These are phyloP conservation scores for Platyscapa corneri DNA, from an alignment of 1,140 invertebrate species.

Conservation along the genomic window DNA sequence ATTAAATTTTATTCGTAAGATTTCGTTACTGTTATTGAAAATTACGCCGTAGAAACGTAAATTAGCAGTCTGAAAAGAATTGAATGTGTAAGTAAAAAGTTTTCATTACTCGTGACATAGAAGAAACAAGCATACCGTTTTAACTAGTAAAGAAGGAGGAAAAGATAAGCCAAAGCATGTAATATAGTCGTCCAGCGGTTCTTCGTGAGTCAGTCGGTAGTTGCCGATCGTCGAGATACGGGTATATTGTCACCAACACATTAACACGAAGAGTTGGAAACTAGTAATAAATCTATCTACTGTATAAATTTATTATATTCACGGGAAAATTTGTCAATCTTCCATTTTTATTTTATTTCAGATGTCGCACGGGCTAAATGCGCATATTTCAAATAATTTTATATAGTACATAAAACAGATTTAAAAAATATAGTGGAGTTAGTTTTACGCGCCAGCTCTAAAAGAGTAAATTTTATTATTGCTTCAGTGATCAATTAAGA, in stretches of 20 bases:
- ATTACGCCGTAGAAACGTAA: background rate
- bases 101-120: conserved; percentile 5
- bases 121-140: background rate
- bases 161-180: conserved; percentile 38
- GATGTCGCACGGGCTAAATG: background rate
- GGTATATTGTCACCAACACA: background rate
- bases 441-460: conserved; percentile 19
- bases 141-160: conserved; percentile 17
- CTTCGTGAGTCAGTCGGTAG: conserved; percentile 31
- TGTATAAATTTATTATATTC: background rate
- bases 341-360: background rate
- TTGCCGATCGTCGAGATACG: conserved; percentile 34
- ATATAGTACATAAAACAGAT: background rate
- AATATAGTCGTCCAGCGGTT: background rate
- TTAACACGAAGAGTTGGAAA: conserved; percentile 4
- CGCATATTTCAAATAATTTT: background rate
- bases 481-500: background rate
- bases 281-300: background rate
- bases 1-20: background rate
- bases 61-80: background rate
- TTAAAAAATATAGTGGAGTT: background rate
- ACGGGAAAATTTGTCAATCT: background rate
- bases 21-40: background rate
- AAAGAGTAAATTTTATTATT: background rate
- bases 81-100: background rate